Percentiles rank a stretch among this genome's conserved stretches.
Conservation (phyloP, 2,888 invertebrate genomes). For the Drosophila eohydei region DNA sequence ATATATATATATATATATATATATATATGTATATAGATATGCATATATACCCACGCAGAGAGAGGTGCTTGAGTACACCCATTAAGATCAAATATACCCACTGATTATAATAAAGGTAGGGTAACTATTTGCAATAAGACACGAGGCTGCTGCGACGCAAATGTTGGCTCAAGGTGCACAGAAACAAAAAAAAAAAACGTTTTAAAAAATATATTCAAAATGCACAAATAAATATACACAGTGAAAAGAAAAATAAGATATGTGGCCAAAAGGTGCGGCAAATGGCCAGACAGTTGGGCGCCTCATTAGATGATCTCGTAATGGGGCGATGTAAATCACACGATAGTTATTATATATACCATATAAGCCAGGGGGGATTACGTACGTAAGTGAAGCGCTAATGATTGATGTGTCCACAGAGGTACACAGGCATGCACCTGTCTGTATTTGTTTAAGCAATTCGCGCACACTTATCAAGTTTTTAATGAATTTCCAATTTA, state of each 20-base stretch:
- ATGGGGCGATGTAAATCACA: constrained; percentile 53
- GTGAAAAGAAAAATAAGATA: constrained; percentile 3
- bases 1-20: too few relatives aligned
- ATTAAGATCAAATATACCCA: constrained; percentile 33
- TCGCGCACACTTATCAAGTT: constrained; percentile 67
- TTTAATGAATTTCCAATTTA: constrained; percentile 71
- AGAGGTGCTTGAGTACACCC: background rate
- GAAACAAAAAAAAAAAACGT: background rate
- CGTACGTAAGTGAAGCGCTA: constrained; percentile 32
- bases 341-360: constrained; percentile 32
- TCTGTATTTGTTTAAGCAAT: constrained; percentile 63
- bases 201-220: constrained; percentile 3
- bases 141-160: constrained; percentile 59
- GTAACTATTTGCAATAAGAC: constrained; percentile 47
- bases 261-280: constrained; percentile 26
- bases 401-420: constrained; percentile 63
- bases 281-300: constrained; percentile 57
- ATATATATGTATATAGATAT: too few relatives aligned
- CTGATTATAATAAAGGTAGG: constrained; percentile 40
- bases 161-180: constrained; percentile 34
- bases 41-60: too few relatives aligned
- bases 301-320: constrained; percentile 55
- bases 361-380: constrained; percentile 43
- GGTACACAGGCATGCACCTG: background rate
- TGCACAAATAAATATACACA: constrained; percentile 7